These are phyloP conservation scores for Druon quercuslanigerum DNA, from an alignment of 1,140 invertebrate genomes.

Conservation along the genomic window DNA sequence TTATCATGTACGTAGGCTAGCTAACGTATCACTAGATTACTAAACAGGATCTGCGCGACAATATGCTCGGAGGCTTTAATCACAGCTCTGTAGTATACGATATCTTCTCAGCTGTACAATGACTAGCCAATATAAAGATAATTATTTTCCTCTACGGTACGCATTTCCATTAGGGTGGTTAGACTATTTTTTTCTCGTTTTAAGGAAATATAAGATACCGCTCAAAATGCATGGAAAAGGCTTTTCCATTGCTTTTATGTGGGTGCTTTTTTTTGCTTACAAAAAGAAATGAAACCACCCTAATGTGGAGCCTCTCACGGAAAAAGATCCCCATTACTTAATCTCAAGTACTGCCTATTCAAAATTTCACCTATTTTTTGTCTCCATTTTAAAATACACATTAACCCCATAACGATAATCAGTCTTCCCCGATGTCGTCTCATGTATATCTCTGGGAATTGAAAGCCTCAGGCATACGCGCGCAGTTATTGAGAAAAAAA, in stretches of 20 bases:
- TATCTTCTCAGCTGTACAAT: constrained; percentile 70
- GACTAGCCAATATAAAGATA: constrained; percentile 73
- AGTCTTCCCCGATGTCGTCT: constrained; percentile 65
- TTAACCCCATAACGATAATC: constrained; percentile 54
- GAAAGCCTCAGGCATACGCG: constrained; percentile 65
- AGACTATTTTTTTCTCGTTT: neutral
- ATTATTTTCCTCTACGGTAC: constrained; percentile 56
- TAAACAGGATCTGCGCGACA: constrained; percentile 68
- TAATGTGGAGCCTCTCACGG: constrained; percentile 1
- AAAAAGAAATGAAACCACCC: neutral
- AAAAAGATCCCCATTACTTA: neutral
- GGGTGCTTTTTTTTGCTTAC: neutral
- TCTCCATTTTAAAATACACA: constrained; percentile 33
- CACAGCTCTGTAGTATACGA: constrained; percentile 72
- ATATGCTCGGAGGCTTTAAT: constrained; percentile 73
- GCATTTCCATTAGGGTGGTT: neutral
- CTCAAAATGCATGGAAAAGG: neutral
- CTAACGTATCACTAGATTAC: constrained; percentile 57
- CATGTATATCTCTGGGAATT: constrained; percentile 53
- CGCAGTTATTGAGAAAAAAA: constrained; percentile 41
- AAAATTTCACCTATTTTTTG: constrained; percentile 16
- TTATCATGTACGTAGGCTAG: constrained; percentile 55
- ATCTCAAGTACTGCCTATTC: neutral
- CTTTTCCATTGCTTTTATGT: neutral
- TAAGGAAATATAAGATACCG: neutral